Evolutionary conservation across 2,113 vertebrate species (phyloP).

Genomic region (Saccopteryx bilineata): DNA sequence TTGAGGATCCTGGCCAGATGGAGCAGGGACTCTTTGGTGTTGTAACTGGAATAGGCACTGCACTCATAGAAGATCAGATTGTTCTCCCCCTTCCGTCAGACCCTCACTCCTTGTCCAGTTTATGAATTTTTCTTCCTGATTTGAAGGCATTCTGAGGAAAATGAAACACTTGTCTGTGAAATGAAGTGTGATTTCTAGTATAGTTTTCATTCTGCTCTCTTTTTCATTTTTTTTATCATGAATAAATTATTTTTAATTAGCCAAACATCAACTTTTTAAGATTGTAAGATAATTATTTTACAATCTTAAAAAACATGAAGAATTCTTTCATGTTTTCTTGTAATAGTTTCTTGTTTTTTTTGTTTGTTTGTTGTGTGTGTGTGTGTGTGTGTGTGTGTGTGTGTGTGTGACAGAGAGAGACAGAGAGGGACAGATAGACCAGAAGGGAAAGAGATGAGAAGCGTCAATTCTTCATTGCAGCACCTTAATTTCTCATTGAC

Average conservation of each 20-base stretch:
- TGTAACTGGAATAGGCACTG: slow-evolving; percentile 93
- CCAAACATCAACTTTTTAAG: neutral
- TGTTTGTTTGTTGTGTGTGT: too few species aligned
- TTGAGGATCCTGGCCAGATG: slow-evolving; percentile 95
- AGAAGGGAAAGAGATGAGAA: too few species aligned
- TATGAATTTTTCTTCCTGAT: slow-evolving; percentile 6
- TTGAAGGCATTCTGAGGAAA: slow-evolving; percentile 10
- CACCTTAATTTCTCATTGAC: too few species aligned
- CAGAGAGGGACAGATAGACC: too few species aligned
- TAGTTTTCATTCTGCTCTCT: slow-evolving; percentile 25
- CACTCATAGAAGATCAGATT: slow-evolving; percentile 94
- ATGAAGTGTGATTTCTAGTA: neutral
- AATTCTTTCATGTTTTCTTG: neutral
- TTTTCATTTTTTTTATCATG: neutral
- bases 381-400: too few species aligned
- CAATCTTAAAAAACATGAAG: too few species aligned
- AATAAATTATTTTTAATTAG: slow-evolving; percentile 4
- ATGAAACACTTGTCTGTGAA: neutral
- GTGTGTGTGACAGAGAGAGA: too few species aligned
- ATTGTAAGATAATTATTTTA: slow-evolving; percentile 33
- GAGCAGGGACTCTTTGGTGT: slow-evolving; percentile 90
- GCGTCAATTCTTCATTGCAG: too few species aligned
- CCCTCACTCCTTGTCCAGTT: neutral
- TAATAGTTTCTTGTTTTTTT: neutral
- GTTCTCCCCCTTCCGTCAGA: slow-evolving; percentile 84